Base-by-base conservation (phyloP, 2,888 invertebrate genomes). In the Lasiommata megera region DNA sequence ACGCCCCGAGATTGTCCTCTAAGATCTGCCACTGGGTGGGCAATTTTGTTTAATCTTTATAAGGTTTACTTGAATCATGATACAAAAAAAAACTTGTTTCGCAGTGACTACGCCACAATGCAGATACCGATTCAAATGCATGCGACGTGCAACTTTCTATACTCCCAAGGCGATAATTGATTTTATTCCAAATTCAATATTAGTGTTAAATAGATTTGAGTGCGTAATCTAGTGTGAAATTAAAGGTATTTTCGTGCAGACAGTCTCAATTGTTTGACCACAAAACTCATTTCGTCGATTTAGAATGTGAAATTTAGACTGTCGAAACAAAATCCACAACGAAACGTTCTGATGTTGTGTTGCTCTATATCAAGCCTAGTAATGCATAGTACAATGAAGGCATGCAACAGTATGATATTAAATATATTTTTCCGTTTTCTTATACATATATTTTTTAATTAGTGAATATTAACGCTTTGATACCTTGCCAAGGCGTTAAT, bases 221-320 rank as follows among this genome's bases (percentile, higher is more conserved):
- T 69, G 68, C 72, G 78, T 78, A 82, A 87, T 82, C 74, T 74
- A 73, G 80, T 88, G 87, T 88, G 87, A 89, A 88, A 88, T 88
- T 84, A 88, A 52, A 79, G 76, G 79, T 73, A 73, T 70, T 68
- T 62, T 68, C 68, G 72, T 73, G 74, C 73, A 67, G 71, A 60
- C 48, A 65, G 63, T 70, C 60, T 66, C 80, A 71, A 86, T 88
- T 88, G 84, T 87, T 84, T 81, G 80, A 88, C 87, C 87, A 80
- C 88, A 87, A 80, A 88, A 82, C 82, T 88, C 80, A 88, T 88
- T 88, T 80, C 77, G 72, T 74, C 77, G 75, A 74, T 69, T 74
- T 69, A 65, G 69, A 71, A 73, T 76, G 76, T 77, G 79, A 80
- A 81, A 83, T 79, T 78, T 76, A 73, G 75, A 80, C 77, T 77